A percentile compares a stretch with the other conserved stretches of the same genome.
Evolutionary conservation across 2,888 invertebrate species (phyloP).

Genomic region (Dicranocentrus wangi): DNA sequence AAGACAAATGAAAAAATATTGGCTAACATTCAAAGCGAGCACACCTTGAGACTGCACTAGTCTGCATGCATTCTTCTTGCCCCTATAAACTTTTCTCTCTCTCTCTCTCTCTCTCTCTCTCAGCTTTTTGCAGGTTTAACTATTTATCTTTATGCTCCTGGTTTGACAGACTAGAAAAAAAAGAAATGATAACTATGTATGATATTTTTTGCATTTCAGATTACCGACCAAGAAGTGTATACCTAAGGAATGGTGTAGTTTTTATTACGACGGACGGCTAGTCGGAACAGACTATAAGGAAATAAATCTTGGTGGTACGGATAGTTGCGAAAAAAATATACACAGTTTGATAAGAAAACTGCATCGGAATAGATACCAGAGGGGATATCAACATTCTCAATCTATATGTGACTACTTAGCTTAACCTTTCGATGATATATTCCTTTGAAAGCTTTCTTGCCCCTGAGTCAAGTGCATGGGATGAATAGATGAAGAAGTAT

Average conservation of each 20-base stretch:
- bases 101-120: background rate
- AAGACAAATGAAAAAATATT: constrained; percentile 16
- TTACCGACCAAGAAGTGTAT: constrained; percentile 14
- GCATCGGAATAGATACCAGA: constrained; percentile 12
- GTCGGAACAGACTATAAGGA: constrained; percentile 26
- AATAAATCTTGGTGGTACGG: constrained; percentile 42
- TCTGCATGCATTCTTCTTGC: background rate
- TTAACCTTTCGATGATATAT: background rate
- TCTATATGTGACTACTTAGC: constrained; percentile 31
- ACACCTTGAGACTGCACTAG: background rate
- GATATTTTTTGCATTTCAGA: constrained; percentile 36
- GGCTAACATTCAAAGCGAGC: constrained; percentile 17
- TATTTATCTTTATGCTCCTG: constrained; percentile 33
- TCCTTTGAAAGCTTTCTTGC: background rate
- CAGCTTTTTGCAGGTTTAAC: background rate
- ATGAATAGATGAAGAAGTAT: constrained; percentile 9
- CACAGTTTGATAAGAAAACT: constrained; percentile 26
- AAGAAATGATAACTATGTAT: constrained; percentile 10
- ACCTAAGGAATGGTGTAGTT: too few relatives aligned
- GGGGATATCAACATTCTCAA: constrained; percentile 19
- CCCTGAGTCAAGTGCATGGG: background rate
- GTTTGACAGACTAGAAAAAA: constrained; percentile 42
- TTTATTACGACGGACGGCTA: constrained; percentile 7
- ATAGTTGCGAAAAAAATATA: constrained; percentile 1
- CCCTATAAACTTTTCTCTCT: background rate